Percentiles rank a stretch among this genome's conserved stretches.
phyloP scores from a whole-genome alignment of 2,888 invertebrate genomes.

The Poecilus cupreus region DNA sequence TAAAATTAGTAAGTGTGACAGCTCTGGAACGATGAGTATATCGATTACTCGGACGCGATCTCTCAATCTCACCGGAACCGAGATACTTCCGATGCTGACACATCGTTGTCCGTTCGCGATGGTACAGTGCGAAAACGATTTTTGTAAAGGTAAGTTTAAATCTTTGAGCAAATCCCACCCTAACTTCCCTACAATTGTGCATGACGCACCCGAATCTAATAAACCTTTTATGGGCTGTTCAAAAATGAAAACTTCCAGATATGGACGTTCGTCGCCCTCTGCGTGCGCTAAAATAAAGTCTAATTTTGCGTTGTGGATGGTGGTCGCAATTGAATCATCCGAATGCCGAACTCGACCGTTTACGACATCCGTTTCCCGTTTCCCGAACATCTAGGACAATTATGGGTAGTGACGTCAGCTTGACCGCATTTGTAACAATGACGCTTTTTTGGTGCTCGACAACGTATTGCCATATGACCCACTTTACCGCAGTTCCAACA shows the following conservation, averaged over 20 bases:
- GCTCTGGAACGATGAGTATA: neutral
- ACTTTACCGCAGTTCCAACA: slow-evolving; percentile 36
- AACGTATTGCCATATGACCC: neutral
- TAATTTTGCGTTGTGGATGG: neutral
- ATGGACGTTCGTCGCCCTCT: neutral
- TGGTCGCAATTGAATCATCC: neutral
- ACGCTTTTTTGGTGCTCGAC: neutral
- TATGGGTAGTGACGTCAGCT: neutral
- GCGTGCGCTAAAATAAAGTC: slow-evolving; percentile 7
- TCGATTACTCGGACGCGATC: neutral
- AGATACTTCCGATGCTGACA: neutral
- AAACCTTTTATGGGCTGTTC: neutral
- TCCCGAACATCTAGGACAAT: neutral
- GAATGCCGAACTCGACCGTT: neutral
- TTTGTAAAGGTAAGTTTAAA: neutral
- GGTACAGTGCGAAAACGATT: neutral
- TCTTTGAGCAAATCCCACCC: neutral
- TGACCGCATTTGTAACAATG: neutral
- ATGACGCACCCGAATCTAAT: slow-evolving; percentile 8
- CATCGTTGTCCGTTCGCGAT: neutral
- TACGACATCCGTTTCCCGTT: neutral
- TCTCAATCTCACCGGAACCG: neutral
- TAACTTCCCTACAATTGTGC: neutral
- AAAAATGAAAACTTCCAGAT: neutral
- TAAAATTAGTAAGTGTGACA: neutral